Base-by-base conservation (phyloP, 2,888 invertebrate genomes). In the Philereme transversata region DNA sequence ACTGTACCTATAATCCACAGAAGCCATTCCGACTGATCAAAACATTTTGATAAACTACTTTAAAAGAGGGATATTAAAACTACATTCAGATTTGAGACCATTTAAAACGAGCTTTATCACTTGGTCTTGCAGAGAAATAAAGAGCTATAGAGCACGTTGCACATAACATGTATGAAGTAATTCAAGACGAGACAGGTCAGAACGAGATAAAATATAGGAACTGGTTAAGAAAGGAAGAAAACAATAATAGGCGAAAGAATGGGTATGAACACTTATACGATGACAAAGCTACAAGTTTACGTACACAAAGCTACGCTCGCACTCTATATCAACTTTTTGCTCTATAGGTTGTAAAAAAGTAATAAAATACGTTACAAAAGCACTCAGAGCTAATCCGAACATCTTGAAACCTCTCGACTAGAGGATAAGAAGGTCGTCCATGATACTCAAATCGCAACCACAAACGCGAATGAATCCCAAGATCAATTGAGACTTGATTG, bases 371-470 rank as follows among this genome's bases (percentile, higher is more conserved):
- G 60, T 76, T 75, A 85, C 83, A 78, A 82, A 64, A 62, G 77
- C 71, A 61, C 74, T 72, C 35, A 84, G 59, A 46, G 75, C 74
- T 36, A 79, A 70, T 74, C 82, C 77, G 60, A 85, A 68, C 68
- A 78, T 70, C 67, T 76, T 79, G 41, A 81, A 61, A 10, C 73
- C 69, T 44, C 69, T 68, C 5, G 71, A 58, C 45, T 78, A 70
- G 8, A 73, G 43, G 56, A 62, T 73, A 40, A 70, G 57, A 35
- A 71, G 57, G 9, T 68, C 66, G 58, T 77, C 77, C 79, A 79
- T 79, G 60, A 51, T 64, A 51, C 64, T 61, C 49, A 68, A 64
- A 48, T 57, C 61, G 60, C 62, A 46, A 61, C 56, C 61, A 62
- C 62, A 46, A 61, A 60, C 52, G 35, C 22, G 22, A 56, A 59